Base-by-base conservation (phyloP, 2,797 vertebrate species). In the Cyclopterus lumpus region DNA sequence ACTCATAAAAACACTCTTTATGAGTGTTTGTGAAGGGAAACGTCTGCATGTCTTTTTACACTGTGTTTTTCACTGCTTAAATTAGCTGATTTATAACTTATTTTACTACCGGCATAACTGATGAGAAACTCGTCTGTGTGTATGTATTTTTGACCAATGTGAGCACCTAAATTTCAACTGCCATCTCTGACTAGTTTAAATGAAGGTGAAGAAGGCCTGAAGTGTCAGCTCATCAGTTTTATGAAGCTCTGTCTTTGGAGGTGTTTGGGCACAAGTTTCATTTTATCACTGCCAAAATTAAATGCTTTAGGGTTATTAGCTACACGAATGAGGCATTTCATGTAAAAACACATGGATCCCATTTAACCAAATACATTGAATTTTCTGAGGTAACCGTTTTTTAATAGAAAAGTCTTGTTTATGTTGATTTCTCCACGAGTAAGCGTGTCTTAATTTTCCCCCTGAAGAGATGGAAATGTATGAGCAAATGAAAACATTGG, bases 101-200 rank as follows among this genome's bases (percentile, higher is more conserved):
- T 70, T 81, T 82, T 76, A 71, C 63, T 71, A 79, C 80, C 70
- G 76, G 30, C 46, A 26, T 67, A 80, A 67, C 75, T 36, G 77
- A 68, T 62, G 11, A 73, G 32, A 34, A 72, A 62, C 65, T 65
- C 28, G n/a, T 67, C 7, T n/a, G 44, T 46, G 58, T 53, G 36
- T 20, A 38, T 5, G 61, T 62, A 48, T 68, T 48, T 77, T 49
- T 77, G 58, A 6, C 5, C 22, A 32, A n/a, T 69, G 61, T 64
- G 58, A 67, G 42, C 30, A 3, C 16, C 51, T 55, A n/a, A 0
- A 15, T 64, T 71, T 73, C 49, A 34, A 20, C 28, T 30, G 62
- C 67, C 67, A n/a, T 63, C 26, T 68, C 32, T 36, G 59, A 40
- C 38, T 48, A 61, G 55, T 66, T 36, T n/a, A 55, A 58, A 77